These are phyloP conservation scores for Polypedilum pembai DNA, from an alignment of 1,140 invertebrate species.

Conservation along the genomic window DNA sequence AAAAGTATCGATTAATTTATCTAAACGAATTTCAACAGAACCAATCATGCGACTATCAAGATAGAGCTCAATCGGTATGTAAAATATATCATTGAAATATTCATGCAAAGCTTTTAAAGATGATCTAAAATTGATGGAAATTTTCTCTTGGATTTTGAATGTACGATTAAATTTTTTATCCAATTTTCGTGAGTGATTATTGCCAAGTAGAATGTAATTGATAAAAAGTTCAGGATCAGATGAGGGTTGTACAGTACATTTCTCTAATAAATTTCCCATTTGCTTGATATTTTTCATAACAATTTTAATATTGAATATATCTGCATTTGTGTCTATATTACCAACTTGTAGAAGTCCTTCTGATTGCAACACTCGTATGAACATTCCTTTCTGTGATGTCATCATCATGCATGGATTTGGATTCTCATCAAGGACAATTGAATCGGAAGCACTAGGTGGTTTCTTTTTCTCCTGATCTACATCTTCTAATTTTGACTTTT, in stretches of 20 bases:
- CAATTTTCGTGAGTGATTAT: neutral
- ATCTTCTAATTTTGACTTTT: neutral
- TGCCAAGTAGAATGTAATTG: slow-evolving; percentile 28
- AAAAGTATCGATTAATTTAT: neutral
- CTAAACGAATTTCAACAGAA: neutral
- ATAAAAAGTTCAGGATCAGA: neutral
- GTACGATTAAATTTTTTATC: neutral
- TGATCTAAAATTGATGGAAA: slow-evolving; percentile 29
- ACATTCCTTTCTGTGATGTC: slow-evolving; percentile 27
- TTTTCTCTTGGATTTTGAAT: slow-evolving; percentile 29
- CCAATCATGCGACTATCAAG: slow-evolving; percentile 10
- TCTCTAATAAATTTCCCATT: neutral
- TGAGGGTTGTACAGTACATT: neutral
- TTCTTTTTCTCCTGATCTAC: neutral
- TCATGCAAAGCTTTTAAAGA: slow-evolving; percentile 25
- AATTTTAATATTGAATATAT: slow-evolving; percentile 28
- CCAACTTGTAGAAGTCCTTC: slow-evolving; percentile 30
- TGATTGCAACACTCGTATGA: slow-evolving; percentile 14
- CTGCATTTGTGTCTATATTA: slow-evolving; percentile 9
- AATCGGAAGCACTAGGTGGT: neutral
- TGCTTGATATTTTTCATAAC: neutral
- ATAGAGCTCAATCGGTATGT: slow-evolving; percentile 29
- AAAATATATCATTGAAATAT: slow-evolving; percentile 29
- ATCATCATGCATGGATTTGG: neutral
- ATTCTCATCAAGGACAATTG: neutral